phyloP scores from a whole-genome alignment of 37 sponge, comb jelly and placozoan genomes.

The Amphimedon queenslandica region DNA sequence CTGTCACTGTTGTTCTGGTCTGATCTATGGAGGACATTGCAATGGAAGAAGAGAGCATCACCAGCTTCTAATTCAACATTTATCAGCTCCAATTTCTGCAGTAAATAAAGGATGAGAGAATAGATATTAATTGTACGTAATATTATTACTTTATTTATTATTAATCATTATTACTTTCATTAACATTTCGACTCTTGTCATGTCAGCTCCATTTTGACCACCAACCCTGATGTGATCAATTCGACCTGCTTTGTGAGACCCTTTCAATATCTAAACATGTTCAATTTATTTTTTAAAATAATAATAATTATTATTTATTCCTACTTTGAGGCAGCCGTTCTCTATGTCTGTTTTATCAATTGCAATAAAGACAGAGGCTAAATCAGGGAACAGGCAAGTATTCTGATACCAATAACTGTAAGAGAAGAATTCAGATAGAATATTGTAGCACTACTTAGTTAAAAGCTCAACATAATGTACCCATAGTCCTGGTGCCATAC shows the following conservation, averaged over 20 bases:
- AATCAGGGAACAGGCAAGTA: slow-evolving; percentile 84
- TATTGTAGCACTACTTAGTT: too few species aligned
- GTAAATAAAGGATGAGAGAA: neutral
- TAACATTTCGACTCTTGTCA: slow-evolving; percentile 64
- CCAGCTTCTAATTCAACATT: slow-evolving; percentile 69
- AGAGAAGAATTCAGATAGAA: neutral
- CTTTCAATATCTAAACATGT: slow-evolving; percentile 65
- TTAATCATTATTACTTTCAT: too few species aligned
- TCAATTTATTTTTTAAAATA: neutral
- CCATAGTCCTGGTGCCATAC: slow-evolving; percentile 99
- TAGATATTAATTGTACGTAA: neutral
- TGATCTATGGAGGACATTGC: slow-evolving; percentile 76
- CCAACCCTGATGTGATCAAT: slow-evolving; percentile 75
- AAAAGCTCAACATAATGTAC: too few species aligned
- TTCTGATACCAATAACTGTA: slow-evolving; percentile 90
- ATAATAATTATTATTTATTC: neutral
- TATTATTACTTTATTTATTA: too few species aligned
- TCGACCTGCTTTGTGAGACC: slow-evolving; percentile 76
- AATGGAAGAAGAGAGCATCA: slow-evolving; percentile 89
- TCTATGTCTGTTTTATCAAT: slow-evolving; percentile 80
- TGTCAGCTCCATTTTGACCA: slow-evolving; percentile 84
- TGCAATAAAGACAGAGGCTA: slow-evolving; percentile 86
- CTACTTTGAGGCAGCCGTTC: slow-evolving; percentile 90
- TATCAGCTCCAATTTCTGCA: slow-evolving; percentile 45
- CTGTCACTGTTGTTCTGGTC: slow-evolving; percentile 79